Evolutionary conservation across 2,797 vertebrate genomes (phyloP).

Genomic region (Brotula barbata): DNA sequence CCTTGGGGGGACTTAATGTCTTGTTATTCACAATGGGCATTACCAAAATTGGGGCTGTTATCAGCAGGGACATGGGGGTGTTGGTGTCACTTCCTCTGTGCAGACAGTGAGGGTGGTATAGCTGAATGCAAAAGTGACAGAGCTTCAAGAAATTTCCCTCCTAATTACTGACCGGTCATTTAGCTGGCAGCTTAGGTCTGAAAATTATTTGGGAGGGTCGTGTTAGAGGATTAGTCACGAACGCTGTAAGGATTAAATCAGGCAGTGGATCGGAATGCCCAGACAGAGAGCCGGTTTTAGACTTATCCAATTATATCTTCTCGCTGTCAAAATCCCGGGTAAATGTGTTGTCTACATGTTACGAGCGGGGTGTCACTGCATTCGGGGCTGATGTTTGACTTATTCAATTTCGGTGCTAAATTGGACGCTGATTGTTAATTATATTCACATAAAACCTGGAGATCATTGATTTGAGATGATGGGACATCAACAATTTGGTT

Average conservation of each 20-base stretch:
- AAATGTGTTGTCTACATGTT: background rate
- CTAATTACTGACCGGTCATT: constrained; percentile 30
- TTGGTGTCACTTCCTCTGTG: constrained; percentile 59
- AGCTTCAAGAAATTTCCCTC: constrained; percentile 16
- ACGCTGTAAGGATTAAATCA: constrained; percentile 30
- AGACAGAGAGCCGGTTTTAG: constrained; percentile 45
- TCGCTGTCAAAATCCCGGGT: constrained; percentile 6
- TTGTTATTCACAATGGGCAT: constrained; percentile 71
- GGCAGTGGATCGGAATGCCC: constrained; percentile 16
- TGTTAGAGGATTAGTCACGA: constrained; percentile 29
- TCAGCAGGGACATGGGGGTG: constrained; percentile 56
- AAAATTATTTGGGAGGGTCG: constrained; percentile 30
- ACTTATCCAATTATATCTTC: constrained; percentile 51
- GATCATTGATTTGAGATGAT: background rate
- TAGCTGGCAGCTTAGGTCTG: constrained; percentile 24
- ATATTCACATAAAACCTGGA: constrained; percentile 32
- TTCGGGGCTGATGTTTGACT: constrained; percentile 21
- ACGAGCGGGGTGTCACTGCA: constrained; percentile 19
- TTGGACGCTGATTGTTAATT: constrained; percentile 16
- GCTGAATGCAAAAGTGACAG: constrained; percentile 27
- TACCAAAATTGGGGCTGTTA: constrained; percentile 65
- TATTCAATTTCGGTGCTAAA: constrained; percentile 28
- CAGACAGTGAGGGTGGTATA: constrained; percentile 15
- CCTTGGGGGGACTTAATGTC: constrained; percentile 75
- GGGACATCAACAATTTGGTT: background rate